Conservation (phyloP, 2,888 invertebrate genomes). For the Lasioglossum leucozonium region DNA sequence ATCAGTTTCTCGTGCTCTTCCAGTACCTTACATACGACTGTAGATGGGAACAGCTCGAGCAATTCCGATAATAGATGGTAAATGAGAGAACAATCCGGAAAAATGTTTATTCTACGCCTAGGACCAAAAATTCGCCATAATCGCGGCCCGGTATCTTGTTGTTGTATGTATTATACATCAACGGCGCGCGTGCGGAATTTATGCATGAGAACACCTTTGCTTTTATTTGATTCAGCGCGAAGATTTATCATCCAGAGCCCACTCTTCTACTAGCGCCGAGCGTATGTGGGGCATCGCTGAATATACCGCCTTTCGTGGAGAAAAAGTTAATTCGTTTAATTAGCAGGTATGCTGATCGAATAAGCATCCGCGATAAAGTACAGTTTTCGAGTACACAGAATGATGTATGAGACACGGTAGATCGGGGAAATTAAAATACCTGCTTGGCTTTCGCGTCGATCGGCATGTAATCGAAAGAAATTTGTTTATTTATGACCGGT, state of each 20-base stretch:
- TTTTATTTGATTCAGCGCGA: conserved; percentile 58
- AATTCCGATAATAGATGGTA: not conserved
- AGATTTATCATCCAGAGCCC: conserved; percentile 57
- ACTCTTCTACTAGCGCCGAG: conserved; percentile 24
- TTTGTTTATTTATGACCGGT: not conserved
- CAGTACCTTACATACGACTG: too few relatives aligned
- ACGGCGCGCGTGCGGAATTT: conserved; percentile 64
- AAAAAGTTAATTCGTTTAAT: conserved; percentile 23
- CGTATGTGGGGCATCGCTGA: not conserved
- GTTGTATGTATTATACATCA: conserved; percentile 31
- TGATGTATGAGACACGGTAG: not conserved
- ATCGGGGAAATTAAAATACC: not conserved
- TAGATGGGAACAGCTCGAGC: not conserved
- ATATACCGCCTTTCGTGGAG: conserved; percentile 8
- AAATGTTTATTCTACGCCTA: conserved; percentile 23
- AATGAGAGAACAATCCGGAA: not conserved
- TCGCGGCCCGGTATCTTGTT: conserved; percentile 25
- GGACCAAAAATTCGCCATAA: conserved; percentile 39
- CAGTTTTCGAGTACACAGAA: not conserved
- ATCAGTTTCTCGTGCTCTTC: not conserved
- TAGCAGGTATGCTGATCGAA: not conserved
- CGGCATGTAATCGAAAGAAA: not conserved
- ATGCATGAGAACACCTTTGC: conserved; percentile 60
- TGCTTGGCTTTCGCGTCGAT: not conserved
- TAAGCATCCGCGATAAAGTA: not conserved